Evolutionary conservation across 1,140 invertebrate genomes (phyloP).

Genomic region (Bombus haemorrhoidalis): DNA sequence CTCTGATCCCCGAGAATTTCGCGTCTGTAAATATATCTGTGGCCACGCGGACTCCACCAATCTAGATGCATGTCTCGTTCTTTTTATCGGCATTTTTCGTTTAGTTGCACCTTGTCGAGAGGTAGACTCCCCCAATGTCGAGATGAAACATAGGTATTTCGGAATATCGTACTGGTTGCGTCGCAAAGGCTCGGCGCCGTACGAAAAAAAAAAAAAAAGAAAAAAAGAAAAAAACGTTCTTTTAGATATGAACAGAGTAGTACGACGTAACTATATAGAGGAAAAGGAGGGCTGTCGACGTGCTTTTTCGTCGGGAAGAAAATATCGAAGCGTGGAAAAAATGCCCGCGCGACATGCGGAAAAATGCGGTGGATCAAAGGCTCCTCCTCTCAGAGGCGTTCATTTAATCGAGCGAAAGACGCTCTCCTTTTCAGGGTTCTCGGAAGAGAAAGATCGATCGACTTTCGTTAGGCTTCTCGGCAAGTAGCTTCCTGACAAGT

Average conservation of each 20-base stretch:
- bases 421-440: constrained; percentile 58
- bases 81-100: neutral
- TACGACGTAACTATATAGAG: neutral
- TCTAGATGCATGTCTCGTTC: neutral
- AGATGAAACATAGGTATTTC: too few species aligned
- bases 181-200: neutral
- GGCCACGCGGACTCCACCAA: neutral
- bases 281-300: neutral
- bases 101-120: neutral
- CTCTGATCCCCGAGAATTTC: neutral
- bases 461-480: constrained; percentile 44
- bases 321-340: neutral
- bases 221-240: neutral
- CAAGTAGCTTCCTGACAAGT: constrained; percentile 10
- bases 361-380: constrained; percentile 44
- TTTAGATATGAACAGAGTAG: neutral
- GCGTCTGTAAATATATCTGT: neutral
- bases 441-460: constrained; percentile 48
- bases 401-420: constrained; percentile 43
- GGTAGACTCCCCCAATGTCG: neutral
- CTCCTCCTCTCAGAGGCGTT: constrained; percentile 38
- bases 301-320: constrained; percentile 2
- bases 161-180: neutral
- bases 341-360: constrained; percentile 2
- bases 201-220: constrained; percentile 7